Percentiles rank a stretch among this genome's conserved stretches.
phyloP scores from a whole-genome alignment of 2,888 invertebrate genomes.

The Sinelater perroti region DNA sequence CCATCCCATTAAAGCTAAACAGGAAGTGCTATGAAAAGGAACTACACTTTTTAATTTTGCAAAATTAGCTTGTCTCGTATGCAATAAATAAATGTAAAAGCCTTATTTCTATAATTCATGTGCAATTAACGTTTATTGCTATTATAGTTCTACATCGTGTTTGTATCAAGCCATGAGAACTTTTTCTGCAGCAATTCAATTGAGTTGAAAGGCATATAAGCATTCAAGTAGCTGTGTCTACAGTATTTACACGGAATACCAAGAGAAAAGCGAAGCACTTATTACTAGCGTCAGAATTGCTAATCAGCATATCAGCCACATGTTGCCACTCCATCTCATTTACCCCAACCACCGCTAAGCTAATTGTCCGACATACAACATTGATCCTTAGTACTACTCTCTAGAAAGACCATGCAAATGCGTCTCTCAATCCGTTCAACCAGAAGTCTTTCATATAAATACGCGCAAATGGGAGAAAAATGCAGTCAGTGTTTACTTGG shows the following conservation, averaged over 20 bases:
- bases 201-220: not conserved
- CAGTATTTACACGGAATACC: conserved; percentile 27
- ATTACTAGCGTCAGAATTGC: conserved; percentile 26
- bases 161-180: not conserved
- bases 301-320: conserved; percentile 31
- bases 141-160: too few relatives aligned
- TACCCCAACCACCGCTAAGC: conserved; percentile 16
- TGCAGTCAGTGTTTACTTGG: conserved; percentile 13
- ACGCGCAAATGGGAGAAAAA: conserved; percentile 7
- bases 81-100: too few relatives aligned
- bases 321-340: conserved; percentile 25
- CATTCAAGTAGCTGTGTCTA: not conserved
- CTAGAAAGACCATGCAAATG: conserved; percentile 13
- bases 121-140: too few relatives aligned
- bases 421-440: conserved; percentile 8
- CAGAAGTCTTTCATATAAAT: conserved; percentile 25
- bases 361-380: conserved; percentile 12
- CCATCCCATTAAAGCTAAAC: too few relatives aligned
- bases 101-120: too few relatives aligned
- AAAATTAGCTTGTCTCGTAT: too few relatives aligned
- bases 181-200: not conserved
- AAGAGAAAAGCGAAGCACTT: conserved; percentile 23
- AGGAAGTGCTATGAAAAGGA: too few relatives aligned
- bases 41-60: too few relatives aligned
- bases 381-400: conserved; percentile 25